Base-by-base conservation (phyloP, 2,888 invertebrate species). In the Diplolepis rosae region DNA sequence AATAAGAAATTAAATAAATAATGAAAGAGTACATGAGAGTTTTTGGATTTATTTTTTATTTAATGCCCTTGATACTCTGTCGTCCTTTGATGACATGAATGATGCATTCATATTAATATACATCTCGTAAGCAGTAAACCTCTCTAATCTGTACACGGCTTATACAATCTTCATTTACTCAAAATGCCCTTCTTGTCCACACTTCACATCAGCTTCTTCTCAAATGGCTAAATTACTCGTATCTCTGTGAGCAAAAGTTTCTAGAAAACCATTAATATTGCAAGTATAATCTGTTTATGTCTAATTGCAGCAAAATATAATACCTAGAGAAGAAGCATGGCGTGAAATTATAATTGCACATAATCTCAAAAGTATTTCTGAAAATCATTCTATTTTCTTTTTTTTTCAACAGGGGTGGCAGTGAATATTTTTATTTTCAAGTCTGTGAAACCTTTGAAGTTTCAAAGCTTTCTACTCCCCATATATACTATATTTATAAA, bases 81-180 rank as follows among this genome's bases (percentile, higher is more conserved):
- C n/a, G n/a, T n/a, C n/a, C n/a, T n/a, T n/a, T n/a, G n/a, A n/a
- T n/a, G n/a, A n/a, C n/a, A n/a, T n/a, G n/a, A n/a, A n/a, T n/a
- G n/a, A n/a, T n/a, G n/a, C n/a, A n/a, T n/a, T n/a, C n/a, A n/a
- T n/a, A n/a, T n/a, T n/a, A n/a, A n/a, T n/a, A 13, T 35, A n/a
- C 56, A 61, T 24, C 61, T 61, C 39, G 61, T 61, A 42, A 61
- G 24, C 39, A 61, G 61, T 61, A 61, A 61, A 61, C 61, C 61
- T 61, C 39, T 61, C 61, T 61, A 61, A 61, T 61, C 61, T 24
- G 61, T 61, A 61, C 24, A 39, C 61, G 39, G 61, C 61, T 61
- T 61, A 61, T 61, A 61, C 61, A 24, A 22, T 39, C 61, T 39
- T 61, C 52, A n/a, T n/a, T 39, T 61, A 61, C 61, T 39, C 61